phyloP scores from a whole-genome alignment of 2,797 vertebrate genomes.

The Anas acuta region DNA sequence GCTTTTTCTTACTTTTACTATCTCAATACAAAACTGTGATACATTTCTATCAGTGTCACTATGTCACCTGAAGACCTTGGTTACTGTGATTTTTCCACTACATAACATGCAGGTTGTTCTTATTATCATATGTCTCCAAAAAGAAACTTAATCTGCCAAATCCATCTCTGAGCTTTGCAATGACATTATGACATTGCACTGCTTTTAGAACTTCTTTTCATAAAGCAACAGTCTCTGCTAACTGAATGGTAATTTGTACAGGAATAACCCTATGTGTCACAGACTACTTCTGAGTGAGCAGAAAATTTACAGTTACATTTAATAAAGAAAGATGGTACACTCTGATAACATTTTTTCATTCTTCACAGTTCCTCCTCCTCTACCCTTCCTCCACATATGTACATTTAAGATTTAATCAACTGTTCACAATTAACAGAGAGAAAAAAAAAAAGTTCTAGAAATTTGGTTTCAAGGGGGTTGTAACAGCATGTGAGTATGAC shows the following conservation, averaged over 20 bases:
- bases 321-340: neutral
- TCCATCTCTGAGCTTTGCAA: neutral
- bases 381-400: neutral
- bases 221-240: neutral
- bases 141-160: slow-evolving; percentile 35
- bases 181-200: slow-evolving; percentile 24
- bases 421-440: neutral
- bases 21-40: neutral
- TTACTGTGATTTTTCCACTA: neutral
- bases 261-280: neutral
- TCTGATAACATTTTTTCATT: neutral
- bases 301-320: neutral
- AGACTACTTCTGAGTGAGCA: neutral
- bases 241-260: neutral
- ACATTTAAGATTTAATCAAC: neutral
- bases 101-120: neutral
- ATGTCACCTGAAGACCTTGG: neutral
- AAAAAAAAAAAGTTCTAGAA: neutral
- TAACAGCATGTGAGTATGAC: neutral
- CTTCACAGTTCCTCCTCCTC: neutral
- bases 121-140: slow-evolving; percentile 23
- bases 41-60: neutral
- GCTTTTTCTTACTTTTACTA: neutral
- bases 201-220: slow-evolving; percentile 1
- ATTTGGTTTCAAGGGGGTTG: neutral